Evolutionary conservation across 2,797 vertebrate species (phyloP).

Genomic region (Coranthus polyacanthus): DNA sequence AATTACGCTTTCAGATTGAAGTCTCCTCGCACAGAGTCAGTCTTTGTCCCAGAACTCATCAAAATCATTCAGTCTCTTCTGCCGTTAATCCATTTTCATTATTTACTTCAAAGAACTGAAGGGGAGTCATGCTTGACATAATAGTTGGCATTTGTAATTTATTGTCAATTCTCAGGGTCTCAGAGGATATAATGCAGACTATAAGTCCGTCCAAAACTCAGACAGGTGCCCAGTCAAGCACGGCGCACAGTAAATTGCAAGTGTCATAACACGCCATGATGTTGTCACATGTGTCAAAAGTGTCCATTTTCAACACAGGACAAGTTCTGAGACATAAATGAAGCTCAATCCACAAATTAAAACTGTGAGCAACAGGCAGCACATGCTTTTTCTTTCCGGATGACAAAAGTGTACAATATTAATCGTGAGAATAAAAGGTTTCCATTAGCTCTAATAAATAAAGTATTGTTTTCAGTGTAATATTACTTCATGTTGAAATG

Average conservation of each 20-base stretch:
- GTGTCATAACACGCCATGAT: slow-evolving; percentile 37
- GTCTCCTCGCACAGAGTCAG: background rate
- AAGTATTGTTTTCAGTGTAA: too few species aligned
- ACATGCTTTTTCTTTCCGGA: background rate
- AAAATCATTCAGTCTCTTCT: slow-evolving; percentile 10
- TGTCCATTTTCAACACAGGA: slow-evolving; percentile 30
- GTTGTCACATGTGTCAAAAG: slow-evolving; percentile 18
- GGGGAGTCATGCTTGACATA: slow-evolving; percentile 32
- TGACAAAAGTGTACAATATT: too few species aligned
- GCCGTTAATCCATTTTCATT: slow-evolving; percentile 26
- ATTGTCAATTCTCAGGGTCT: slow-evolving; percentile 10
- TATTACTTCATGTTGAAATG: too few species aligned
- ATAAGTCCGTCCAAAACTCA: slow-evolving; percentile 15
- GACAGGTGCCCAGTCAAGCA: slow-evolving; percentile 14
- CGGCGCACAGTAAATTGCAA: slow-evolving; percentile 26
- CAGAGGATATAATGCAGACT: slow-evolving; percentile 6
- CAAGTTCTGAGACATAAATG: background rate
- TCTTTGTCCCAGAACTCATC: slow-evolving; percentile 37
- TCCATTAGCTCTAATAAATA: too few species aligned
- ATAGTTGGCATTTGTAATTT: slow-evolving; percentile 16
- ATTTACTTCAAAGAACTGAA: slow-evolving; percentile 36
- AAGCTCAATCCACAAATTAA: background rate
- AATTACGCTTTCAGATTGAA: slow-evolving; percentile 12
- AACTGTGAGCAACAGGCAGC: background rate
- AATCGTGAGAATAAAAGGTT: too few species aligned